phyloP scores from a whole-genome alignment of 2,113 vertebrate genomes.

The Lontra canadensis region DNA sequence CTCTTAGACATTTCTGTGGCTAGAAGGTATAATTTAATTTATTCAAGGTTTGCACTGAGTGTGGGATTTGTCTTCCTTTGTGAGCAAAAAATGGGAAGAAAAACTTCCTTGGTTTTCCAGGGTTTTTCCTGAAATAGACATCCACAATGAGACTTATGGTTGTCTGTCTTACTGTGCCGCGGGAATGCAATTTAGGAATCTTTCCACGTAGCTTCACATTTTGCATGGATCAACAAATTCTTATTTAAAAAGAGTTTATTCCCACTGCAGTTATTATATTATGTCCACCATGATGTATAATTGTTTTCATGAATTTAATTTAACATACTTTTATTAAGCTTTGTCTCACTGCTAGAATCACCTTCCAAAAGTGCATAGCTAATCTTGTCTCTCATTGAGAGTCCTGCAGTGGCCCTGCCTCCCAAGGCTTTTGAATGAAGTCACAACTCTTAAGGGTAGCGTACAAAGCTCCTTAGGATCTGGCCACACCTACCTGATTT shows the following conservation, averaged over 20 bases:
- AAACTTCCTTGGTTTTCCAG: not conserved
- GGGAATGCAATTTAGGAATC: not conserved
- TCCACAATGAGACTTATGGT: not conserved
- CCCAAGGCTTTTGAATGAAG: not conserved
- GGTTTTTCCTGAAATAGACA: constrained; percentile 4
- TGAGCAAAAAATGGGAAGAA: not conserved
- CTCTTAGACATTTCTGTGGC: not conserved
- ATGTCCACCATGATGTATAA: not conserved
- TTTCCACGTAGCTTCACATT: not conserved
- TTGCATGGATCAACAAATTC: not conserved
- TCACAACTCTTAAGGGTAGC: not conserved
- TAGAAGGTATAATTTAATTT: not conserved
- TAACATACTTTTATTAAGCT: not conserved
- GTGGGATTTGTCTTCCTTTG: not conserved
- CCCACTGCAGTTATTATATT: not conserved
- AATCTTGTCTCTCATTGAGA: not conserved
- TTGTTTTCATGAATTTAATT: not conserved
- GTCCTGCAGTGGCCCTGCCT: not conserved
- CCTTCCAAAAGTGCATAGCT: not conserved
- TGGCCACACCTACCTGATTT: not conserved
- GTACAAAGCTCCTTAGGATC: not conserved
- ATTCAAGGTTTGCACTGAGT: not conserved
- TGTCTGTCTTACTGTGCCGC: not conserved
- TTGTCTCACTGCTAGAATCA: not conserved
- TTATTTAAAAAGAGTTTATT: not conserved